Base-by-base conservation (phyloP, 2,888 invertebrate genomes). In the Erebia ligea region DNA sequence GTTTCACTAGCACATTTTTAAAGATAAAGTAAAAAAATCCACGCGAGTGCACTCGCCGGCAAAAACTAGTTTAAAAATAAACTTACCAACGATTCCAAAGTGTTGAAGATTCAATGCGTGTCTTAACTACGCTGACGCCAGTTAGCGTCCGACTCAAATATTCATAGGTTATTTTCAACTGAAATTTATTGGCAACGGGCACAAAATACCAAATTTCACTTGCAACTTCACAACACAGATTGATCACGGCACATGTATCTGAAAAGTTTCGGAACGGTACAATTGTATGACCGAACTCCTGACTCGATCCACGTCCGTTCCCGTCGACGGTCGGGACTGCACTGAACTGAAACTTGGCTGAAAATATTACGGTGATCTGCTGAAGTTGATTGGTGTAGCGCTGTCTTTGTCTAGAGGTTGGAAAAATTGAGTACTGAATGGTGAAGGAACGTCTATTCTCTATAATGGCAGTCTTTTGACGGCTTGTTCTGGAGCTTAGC, bases 311-410 rank as follows among this genome's bases (percentile, higher is more conserved):
- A 62, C 70, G 74, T 68, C 63, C 72, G 15, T 45, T 61, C 67
- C 74, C 74, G 59, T 52, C 63, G 67, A 57, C 68, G 21, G 25
- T 68, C 70, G 72, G 70, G 74, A 68, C 68, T 21, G 52, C 48
- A 74, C 74, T 74, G 71, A 73, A 17, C 65, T 66, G 68, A 68
- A 74, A 72, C 65, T 72, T 74, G 65, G 8, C 73, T 68, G 73
- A 71, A 67, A 72, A 72, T 72, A 71, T 68, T 68, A 66, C 52
- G 45, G 15, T 42, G 67, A 58, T 67, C 48, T 66, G 45, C 57
- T 48, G 42, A 57, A 56, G 48, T 45, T 62, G 69, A 69, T 54
- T 57, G 34, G 40, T 54, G 17, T 56, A 57, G 40, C 50, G 56
- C 34, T 57, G 48, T 69, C 63, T 64, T 58, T 57, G 13, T 64